Base-by-base conservation (phyloP, 2,797 vertebrate genomes). In the Mallotus villosus region DNA sequence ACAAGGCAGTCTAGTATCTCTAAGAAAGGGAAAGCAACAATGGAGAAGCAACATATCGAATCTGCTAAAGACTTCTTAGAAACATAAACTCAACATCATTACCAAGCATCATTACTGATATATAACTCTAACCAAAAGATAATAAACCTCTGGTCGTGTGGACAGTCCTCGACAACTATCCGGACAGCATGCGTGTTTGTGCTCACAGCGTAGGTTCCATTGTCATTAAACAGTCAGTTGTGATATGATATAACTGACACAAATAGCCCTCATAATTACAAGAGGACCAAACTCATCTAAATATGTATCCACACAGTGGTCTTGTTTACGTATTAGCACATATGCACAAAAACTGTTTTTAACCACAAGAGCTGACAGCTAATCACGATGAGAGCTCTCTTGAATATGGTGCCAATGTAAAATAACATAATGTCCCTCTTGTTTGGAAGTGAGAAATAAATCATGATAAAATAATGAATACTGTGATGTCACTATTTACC, bases 271-370 rank as follows among this genome's bases (percentile, higher is more conserved):
- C 61, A 24, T 37, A 69, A 69, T 76, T 73, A 76, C 67, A 65
- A 12, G 19, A 17, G 7, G 21, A 29, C 53, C 5, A 24, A 37
- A 67, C 59, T 21, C 53, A 12, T 61, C 57, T 46, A 67, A 67
- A 67, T 70, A 65, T 67, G 67, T 70, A 70, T 73, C 49, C 66
- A 58, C 29, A 25, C 19, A 59, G 67, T 64, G 75, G 63, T 27
- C 64, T 70, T 27, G 59, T 71, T 74, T 72, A n/a, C n/a, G n/a
- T n/a, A 72, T 74, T 75, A 75, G 63, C 64, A 32, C 58, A 80
- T 62, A 75, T 12, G 12, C 41, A 46, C 12, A 2, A 22, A 67
- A 24, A 24, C 27, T 41, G 22, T 67, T 67, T 49, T 75, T 74
- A 67, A 78, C 77, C 74, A 70, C 60, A 67, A 63, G 64, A 63